These are phyloP conservation scores for Pogonomyrmex barbatus DNA, from an alignment of 1,140 invertebrate species.

Conservation along the genomic window DNA sequence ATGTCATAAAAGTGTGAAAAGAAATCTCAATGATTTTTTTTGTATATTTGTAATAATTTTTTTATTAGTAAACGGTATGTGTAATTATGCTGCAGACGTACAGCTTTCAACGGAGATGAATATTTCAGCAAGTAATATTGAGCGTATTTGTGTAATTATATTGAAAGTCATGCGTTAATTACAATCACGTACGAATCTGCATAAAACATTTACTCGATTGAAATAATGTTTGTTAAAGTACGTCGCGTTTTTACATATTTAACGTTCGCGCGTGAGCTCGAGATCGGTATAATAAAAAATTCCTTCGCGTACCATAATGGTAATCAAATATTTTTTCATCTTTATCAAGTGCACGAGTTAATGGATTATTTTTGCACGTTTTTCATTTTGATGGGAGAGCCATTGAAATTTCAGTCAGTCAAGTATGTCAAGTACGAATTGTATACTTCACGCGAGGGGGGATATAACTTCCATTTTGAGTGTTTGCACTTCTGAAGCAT, in stretches of 20 bases:
- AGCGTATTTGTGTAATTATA: conserved; percentile 20
- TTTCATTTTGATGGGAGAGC: neutral
- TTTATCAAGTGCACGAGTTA: conserved; percentile 12
- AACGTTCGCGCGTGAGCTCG: neutral
- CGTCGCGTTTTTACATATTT: conserved; percentile 17
- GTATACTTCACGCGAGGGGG: conserved; percentile 30
- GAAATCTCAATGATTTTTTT: conserved; percentile 15
- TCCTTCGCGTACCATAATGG: neutral
- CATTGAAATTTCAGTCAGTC: conserved; percentile 25
- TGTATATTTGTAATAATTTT: neutral
- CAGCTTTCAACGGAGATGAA: neutral
- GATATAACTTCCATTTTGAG: conserved; percentile 70
- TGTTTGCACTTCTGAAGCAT: conserved; percentile 68
- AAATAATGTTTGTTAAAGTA: conserved; percentile 28
- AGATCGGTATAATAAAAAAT: conserved; percentile 6
- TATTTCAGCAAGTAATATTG: conserved; percentile 24
- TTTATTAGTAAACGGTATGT: neutral
- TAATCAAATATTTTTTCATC: conserved; percentile 41
- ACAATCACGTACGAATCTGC: conserved; percentile 43
- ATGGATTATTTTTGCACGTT: conserved; percentile 21
- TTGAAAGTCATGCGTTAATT: conserved; percentile 40
- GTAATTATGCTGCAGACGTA: neutral
- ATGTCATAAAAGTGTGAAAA: neutral
- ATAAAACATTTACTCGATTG: conserved; percentile 14
- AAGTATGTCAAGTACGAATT: conserved; percentile 51